phyloP scores from a whole-genome alignment of 1,140 invertebrate genomes.

The Dendroctonus ponderosae region DNA sequence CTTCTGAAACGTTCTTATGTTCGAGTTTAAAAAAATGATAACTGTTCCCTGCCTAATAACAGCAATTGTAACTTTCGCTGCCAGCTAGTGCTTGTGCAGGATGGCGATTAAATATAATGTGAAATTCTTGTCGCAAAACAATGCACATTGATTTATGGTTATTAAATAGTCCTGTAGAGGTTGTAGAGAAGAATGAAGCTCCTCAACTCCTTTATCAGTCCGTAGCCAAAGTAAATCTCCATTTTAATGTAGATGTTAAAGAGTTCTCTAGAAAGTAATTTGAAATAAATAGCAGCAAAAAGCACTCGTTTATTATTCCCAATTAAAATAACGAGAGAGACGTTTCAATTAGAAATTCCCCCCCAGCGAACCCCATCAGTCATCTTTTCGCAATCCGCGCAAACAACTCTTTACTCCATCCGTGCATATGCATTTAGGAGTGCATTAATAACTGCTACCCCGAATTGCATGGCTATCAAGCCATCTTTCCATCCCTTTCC shows the following conservation, averaged over 20 bases:
- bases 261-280: neutral
- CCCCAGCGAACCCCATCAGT: neutral
- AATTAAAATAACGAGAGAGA: conserved; percentile 9
- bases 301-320: conserved; percentile 2
- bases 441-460: conserved; percentile 31
- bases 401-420: conserved; percentile 14
- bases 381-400: neutral
- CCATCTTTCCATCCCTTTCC: conserved; percentile 21
- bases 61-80: too few relatives aligned
- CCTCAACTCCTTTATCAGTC: too few relatives aligned
- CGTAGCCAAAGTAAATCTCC: too few relatives aligned
- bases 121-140: too few relatives aligned
- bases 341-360: conserved; percentile 14
- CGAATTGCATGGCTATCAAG: conserved; percentile 30
- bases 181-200: too few relatives aligned
- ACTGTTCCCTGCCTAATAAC: too few relatives aligned
- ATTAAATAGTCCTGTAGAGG: too few relatives aligned
- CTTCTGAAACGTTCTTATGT: too few relatives aligned
- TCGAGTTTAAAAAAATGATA: too few relatives aligned
- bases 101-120: too few relatives aligned
- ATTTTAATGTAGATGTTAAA: neutral
- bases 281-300: neutral
- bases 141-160: too few relatives aligned
- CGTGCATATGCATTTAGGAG: conserved; percentile 22
- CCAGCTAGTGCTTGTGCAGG: too few relatives aligned